Percentiles rank a stretch among this genome's conserved stretches.
Conservation (phyloP, 2,113 vertebrate genomes). For the Tragelaphus buxtoni region DNA sequence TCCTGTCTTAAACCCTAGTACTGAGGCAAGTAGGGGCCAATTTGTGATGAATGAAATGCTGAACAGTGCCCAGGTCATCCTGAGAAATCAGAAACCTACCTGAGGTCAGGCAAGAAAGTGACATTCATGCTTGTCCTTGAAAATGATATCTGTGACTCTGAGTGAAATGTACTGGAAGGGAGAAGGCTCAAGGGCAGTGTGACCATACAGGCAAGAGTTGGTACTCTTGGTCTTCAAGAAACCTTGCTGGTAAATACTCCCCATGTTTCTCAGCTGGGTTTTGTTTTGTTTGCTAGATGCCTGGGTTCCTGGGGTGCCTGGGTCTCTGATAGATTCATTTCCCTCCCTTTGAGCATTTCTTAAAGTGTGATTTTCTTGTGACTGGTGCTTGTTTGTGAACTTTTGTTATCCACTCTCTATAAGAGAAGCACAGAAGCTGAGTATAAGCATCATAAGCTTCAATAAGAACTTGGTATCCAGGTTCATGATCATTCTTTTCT, state of each 20-base stretch:
- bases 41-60: neutral
- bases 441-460: neutral
- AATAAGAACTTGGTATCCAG: neutral
- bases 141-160: neutral
- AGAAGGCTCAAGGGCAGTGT: neutral
- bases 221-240: neutral
- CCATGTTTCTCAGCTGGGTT: fast-evolving
- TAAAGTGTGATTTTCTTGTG: neutral
- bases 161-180: neutral
- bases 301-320: neutral
- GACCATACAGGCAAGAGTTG: neutral
- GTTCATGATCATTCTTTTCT: neutral
- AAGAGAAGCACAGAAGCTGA: neutral
- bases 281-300: neutral
- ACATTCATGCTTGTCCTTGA: neutral
- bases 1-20: neutral
- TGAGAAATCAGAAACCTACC: neutral
- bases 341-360: neutral
- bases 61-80: neutral
- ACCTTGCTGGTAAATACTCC: neutral
- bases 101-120: neutral
- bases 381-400: neutral
- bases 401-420: neutral
- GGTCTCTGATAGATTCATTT: neutral
- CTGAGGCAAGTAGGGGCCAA: neutral